Evolutionary conservation across 92 coral and sea anemone species (phyloP).

Genomic region (Bergia sp.): DNA sequence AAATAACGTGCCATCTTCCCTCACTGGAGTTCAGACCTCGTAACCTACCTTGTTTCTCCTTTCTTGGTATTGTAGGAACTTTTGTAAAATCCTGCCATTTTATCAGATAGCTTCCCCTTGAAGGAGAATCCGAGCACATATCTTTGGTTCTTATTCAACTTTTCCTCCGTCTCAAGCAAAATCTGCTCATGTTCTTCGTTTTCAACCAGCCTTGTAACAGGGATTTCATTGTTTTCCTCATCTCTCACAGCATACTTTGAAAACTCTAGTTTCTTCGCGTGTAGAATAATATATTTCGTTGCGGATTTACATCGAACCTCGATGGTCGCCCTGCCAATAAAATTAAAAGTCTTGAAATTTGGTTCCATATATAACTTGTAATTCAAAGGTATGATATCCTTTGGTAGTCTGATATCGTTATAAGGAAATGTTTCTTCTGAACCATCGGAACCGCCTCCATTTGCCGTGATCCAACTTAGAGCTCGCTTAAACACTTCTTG

Average conservation of each 20-base stretch:
- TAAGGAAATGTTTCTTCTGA: slow-evolving; percentile 56
- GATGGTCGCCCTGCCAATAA: slow-evolving; percentile 76
- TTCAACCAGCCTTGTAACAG: slow-evolving; percentile 59
- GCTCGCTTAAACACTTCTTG: slow-evolving; percentile 79
- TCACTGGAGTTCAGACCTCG: too few relatives aligned
- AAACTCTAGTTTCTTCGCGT: slow-evolving; percentile 68
- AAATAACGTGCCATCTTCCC: too few relatives aligned
- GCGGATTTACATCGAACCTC: slow-evolving; percentile 62
- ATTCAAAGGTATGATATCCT: slow-evolving; percentile 70
- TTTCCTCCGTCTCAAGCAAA: slow-evolving; percentile 68
- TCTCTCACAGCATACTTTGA: slow-evolving; percentile 62
- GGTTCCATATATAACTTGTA: slow-evolving; percentile 84
- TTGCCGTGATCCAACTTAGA: slow-evolving; percentile 65
- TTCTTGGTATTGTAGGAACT: slow-evolving; percentile 91
- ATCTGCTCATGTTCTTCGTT: slow-evolving; percentile 84
- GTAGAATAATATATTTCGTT: slow-evolving; percentile 74
- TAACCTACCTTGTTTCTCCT: slow-evolving; percentile 81
- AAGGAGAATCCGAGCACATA: slow-evolving; percentile 75
- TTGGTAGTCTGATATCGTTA: slow-evolving; percentile 72
- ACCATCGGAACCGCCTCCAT: slow-evolving; percentile 44
- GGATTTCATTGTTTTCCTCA: slow-evolving; percentile 57
- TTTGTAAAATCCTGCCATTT: slow-evolving; percentile 95
- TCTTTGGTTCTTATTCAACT: slow-evolving; percentile 58
- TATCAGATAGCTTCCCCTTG: slow-evolving; percentile 72
- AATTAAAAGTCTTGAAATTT: slow-evolving; percentile 65